Evolutionary conservation across 2,797 vertebrate species (phyloP).

Genomic region (Lepidocolaptes lacrymiger): DNA sequence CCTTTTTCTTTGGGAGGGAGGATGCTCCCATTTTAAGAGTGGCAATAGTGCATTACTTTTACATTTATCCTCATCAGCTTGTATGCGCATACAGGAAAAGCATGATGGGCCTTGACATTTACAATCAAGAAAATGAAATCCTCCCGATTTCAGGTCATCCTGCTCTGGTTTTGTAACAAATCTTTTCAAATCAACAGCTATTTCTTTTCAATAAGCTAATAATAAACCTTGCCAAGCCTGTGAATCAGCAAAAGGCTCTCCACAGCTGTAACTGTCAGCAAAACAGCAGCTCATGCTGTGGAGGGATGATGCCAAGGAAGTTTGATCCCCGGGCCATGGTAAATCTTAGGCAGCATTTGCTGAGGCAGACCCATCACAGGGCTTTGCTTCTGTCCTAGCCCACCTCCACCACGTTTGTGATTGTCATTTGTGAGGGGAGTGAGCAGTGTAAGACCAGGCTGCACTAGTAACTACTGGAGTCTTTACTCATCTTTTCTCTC

Average conservation of each 20-base stretch:
- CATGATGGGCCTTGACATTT: not conserved
- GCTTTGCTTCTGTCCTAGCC: not conserved
- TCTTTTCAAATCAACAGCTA: not conserved
- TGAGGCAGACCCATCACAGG: not conserved
- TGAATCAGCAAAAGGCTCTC: not conserved
- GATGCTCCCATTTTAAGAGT: not conserved
- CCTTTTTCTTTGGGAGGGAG: not conserved
- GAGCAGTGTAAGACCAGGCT: not conserved
- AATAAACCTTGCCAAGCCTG: not conserved
- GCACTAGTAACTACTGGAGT: not conserved
- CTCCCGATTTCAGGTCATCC: not conserved
- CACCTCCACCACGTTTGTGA: fast-evolving
- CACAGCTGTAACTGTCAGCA: not conserved
- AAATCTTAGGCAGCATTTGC: not conserved
- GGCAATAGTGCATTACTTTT: not conserved
- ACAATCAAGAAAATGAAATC: not conserved
- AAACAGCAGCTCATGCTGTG: not conserved
- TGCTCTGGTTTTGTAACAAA: not conserved
- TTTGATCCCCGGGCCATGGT: not conserved
- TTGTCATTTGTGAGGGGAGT: not conserved
- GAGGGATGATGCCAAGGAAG: not conserved
- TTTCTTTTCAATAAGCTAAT: conserved; percentile 1
- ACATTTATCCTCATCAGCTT: not conserved
- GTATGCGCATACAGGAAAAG: not conserved
- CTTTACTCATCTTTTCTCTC: not conserved